Evolutionary conservation across 2,113 vertebrate genomes (phyloP).

Genomic region (Albula goreensis): DNA sequence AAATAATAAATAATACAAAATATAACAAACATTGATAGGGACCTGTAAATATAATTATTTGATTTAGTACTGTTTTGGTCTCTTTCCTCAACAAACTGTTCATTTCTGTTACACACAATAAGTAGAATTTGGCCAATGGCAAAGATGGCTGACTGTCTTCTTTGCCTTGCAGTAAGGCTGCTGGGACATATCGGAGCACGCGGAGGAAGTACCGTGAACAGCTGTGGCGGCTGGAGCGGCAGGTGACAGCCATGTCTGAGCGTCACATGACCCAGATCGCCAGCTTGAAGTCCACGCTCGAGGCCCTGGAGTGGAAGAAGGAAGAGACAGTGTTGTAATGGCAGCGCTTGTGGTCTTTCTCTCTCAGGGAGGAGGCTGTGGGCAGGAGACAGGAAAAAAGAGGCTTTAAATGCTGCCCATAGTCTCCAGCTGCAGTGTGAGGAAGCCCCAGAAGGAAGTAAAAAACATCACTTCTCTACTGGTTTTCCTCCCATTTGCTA

Average conservation of each 20-base stretch:
- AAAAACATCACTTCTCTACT: background rate
- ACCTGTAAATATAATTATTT: background rate
- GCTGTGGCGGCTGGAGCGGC: slow-evolving; percentile 73
- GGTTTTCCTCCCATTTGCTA: background rate
- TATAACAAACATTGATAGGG: background rate
- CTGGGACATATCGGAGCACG: slow-evolving; percentile 72
- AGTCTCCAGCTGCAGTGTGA: background rate
- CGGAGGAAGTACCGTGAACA: slow-evolving; percentile 80
- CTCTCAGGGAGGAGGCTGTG: background rate
- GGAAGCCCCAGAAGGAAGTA: background rate
- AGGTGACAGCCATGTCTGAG: slow-evolving; percentile 65
- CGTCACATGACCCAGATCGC: slow-evolving; percentile 63
- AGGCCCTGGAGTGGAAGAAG: slow-evolving; percentile 58
- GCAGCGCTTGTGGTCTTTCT: slow-evolving; percentile 22
- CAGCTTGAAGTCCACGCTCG: slow-evolving; percentile 48
- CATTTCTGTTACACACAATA: background rate
- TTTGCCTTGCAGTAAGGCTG: slow-evolving; percentile 67
- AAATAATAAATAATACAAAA: background rate
- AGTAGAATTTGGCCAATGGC: background rate
- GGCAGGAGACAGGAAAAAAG: background rate
- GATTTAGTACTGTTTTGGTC: no score
- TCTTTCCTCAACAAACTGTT: background rate
- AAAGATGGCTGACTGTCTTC: background rate
- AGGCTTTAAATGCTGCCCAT: background rate
- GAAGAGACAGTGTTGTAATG: slow-evolving; percentile 59